Evolutionary conservation across 1,140 invertebrate genomes (phyloP), one percentile per base, ranked within the genome.

Genomic region (Diabrotica undecimpunctata): DNA sequence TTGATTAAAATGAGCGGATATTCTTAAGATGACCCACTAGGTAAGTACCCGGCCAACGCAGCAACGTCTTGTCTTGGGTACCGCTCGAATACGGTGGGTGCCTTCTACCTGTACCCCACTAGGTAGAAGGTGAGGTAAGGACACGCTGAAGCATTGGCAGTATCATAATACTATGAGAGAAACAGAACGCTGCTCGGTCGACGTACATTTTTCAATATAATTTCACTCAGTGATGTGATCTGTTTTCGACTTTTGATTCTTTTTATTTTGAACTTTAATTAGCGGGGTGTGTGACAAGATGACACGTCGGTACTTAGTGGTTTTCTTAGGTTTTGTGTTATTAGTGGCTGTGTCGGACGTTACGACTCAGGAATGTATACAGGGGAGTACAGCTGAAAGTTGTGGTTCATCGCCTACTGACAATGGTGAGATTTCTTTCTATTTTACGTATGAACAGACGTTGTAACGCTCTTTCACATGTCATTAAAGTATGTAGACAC

Each of bases 161-260:
- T 37, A 38, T 35, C 38, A 57, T 25, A 57, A 38, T 37, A 36
- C 11, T 37, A 46, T 6, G 41, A 46, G 41, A 46, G 41, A 46
- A 46, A 46, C n/a, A 37, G 55, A 57, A 57, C 36, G 55, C n/a
- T 37, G 36, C 10, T 38, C 55, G 25, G n/a, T 38, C 36, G 12
- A 55, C 11, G 12, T 36, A 36, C 36, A 63, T 54, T 63, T 63
- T 55, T 55, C 6, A 8, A 11, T 52, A 36, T 11, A 39, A 46
- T 39, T 54, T 54, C 54, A 39, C 51, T 55, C 53, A 53, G 59
- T 66, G 39, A 55, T 56, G 60, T 66, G 65, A 62, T 61, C 39
- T 38, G 46, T 25, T 61, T 54, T 39, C 35, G 10, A 41, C 11
- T 25, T 39, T 50, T 52, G 10, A 36, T 13, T 61, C 35, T 41